Conservation (phyloP, 23 tunicate genomes). For the Ciona savignyi region DNA sequence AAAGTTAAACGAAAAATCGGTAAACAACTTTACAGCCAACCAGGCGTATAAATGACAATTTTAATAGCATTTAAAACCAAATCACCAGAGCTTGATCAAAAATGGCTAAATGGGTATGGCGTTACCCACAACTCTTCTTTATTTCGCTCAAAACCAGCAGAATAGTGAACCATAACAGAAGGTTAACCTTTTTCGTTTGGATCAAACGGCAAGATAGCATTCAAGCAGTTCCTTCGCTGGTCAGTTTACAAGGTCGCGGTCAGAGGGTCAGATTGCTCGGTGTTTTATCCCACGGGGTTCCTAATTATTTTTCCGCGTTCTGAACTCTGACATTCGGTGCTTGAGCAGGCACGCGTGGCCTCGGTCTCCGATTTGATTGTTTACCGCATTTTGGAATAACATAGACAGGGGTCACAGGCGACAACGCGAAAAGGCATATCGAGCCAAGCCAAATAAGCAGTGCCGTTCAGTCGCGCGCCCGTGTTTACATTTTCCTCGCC, state of each 20-base stretch:
- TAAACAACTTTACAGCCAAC: neutral
- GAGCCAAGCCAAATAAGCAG: neutral
- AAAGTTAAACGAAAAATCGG: neutral
- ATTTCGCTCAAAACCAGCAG: no score
- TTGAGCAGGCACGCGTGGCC: neutral
- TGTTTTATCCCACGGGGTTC: neutral
- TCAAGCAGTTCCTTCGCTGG: neutral
- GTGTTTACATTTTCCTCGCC: neutral
- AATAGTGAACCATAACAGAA: neutral
- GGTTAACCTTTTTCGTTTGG: neutral
- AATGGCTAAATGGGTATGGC: no score
- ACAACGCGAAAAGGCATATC: neutral
- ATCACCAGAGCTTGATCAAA: no score
- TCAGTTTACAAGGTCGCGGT: neutral
- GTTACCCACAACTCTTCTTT: no score
- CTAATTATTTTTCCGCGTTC: neutral
- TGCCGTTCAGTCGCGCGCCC: neutral
- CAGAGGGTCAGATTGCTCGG: no score
- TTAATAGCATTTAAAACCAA: no score
- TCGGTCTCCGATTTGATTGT: neutral
- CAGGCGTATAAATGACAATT: no score
- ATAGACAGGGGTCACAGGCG: neutral
- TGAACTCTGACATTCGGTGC: neutral
- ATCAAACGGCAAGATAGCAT: neutral
- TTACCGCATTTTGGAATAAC: neutral